Conservation (phyloP, 2,113 vertebrate species). For the Natator depressus region DNA sequence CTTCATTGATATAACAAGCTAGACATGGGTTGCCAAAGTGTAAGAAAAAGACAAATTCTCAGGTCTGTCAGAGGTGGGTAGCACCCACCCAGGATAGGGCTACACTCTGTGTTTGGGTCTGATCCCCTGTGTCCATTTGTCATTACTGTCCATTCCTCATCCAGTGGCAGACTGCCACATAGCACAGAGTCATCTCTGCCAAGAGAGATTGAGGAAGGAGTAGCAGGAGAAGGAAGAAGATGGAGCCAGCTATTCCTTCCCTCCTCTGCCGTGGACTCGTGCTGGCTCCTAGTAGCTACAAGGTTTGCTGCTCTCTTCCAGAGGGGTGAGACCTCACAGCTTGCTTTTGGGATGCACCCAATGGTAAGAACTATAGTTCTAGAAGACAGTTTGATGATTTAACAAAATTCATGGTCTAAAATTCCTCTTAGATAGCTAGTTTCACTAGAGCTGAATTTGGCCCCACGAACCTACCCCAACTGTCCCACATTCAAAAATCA, state of each 20-base stretch:
- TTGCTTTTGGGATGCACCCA: background rate
- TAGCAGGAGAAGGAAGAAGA: background rate
- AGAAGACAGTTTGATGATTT: background rate
- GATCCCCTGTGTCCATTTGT: background rate
- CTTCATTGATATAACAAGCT: background rate
- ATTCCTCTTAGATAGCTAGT: background rate
- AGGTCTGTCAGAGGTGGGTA: background rate
- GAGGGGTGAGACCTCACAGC: background rate
- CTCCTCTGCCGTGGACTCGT: background rate
- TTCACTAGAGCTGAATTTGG: background rate
- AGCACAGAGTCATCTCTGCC: background rate
- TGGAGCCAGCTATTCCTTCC: background rate
- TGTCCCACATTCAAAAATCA: background rate
- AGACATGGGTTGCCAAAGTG: background rate
- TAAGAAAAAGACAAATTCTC: slow-evolving; percentile 3
- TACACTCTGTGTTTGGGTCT: rapidly evolving
- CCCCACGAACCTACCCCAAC: background rate
- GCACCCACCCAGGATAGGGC: background rate
- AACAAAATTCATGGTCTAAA: background rate
- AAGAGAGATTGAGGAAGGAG: background rate
- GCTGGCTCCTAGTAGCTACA: background rate
- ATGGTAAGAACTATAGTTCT: background rate
- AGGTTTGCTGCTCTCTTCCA: background rate
- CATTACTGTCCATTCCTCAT: background rate
- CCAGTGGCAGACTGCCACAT: background rate